A percentile compares a stretch with the other conserved stretches of the same genome.
Conservation (phyloP, 2,797 vertebrate species). For the Acanthiza pusilla region DNA sequence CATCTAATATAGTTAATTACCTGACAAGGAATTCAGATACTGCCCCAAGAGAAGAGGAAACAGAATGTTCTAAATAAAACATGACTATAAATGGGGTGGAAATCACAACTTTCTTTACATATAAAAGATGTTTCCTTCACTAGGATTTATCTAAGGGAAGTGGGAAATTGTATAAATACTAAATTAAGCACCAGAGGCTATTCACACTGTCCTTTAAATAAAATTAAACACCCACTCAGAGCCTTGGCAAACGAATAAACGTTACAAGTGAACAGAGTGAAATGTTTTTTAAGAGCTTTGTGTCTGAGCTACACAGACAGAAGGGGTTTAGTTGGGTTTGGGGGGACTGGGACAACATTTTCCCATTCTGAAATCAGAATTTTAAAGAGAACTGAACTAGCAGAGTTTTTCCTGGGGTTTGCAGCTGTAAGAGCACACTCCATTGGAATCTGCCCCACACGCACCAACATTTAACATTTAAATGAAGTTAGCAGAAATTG, state of each 20-base stretch:
- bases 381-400: neutral
- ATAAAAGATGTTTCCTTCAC: neutral
- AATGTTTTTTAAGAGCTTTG: neutral
- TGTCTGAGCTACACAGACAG: neutral
- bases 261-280: neutral
- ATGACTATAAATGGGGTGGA: neutral
- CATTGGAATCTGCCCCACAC: neutral
- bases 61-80: neutral
- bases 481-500: neutral
- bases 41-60: conserved; percentile 1
- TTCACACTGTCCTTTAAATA: neutral
- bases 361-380: neutral
- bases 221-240: neutral
- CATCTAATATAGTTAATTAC: conserved; percentile 22
- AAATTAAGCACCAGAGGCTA: neutral
- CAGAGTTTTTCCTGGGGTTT: neutral
- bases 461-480: neutral
- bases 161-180: neutral
- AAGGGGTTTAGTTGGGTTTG: neutral
- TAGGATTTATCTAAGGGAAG: neutral
- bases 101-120: neutral
- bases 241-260: neutral
- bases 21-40: neutral
- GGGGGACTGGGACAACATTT: neutral
- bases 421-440: neutral